Percentiles rank a stretch among this genome's conserved stretches.
phyloP scores from a whole-genome alignment of 2,888 invertebrate genomes.

The Palloptera scutellata region DNA sequence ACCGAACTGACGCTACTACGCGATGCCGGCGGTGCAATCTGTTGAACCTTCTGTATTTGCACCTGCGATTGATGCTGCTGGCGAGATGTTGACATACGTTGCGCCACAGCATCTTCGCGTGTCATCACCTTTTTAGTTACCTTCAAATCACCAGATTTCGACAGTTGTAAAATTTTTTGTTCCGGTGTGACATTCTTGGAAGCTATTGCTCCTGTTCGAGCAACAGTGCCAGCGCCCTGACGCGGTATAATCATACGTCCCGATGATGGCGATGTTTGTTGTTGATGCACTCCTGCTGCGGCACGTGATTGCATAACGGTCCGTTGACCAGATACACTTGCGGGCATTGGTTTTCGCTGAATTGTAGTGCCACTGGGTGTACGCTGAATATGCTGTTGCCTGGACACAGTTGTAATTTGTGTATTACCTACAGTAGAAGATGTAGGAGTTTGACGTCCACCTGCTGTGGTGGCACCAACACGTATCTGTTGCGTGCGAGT shows the following conservation, averaged over 20 bases:
- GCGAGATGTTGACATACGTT: slow-evolving; percentile 41
- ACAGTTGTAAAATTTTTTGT: slow-evolving; percentile 65
- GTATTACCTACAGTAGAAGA: slow-evolving; percentile 38
- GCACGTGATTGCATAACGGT: slow-evolving; percentile 44
- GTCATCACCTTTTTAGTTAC: slow-evolving; percentile 65
- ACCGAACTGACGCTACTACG: slow-evolving; percentile 30
- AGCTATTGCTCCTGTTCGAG: slow-evolving; percentile 32
- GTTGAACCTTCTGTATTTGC: slow-evolving; percentile 64
- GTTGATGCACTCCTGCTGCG: slow-evolving; percentile 26
- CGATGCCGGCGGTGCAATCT: slow-evolving; percentile 67
- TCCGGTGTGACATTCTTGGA: slow-evolving; percentile 59
- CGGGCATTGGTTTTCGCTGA: slow-evolving; percentile 46
- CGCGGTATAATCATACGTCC: slow-evolving; percentile 56
- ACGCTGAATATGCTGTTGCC: slow-evolving; percentile 40
- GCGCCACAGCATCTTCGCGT: slow-evolving; percentile 54
- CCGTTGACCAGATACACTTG: slow-evolving; percentile 20
- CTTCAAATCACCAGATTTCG: slow-evolving; percentile 66
- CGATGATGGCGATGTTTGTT: slow-evolving; percentile 48
- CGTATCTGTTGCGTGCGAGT: slow-evolving; percentile 45
- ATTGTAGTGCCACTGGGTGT: slow-evolving; percentile 39
- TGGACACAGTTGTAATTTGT: slow-evolving; percentile 39
- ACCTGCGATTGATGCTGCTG: slow-evolving; percentile 50
- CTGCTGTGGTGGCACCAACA: slow-evolving; percentile 30
- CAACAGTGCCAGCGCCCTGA: slow-evolving; percentile 32
- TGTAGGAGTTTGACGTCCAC: slow-evolving; percentile 34